Evolutionary conservation across 2,113 vertebrate genomes (phyloP).

Genomic region (Ellobius talpinus): DNA sequence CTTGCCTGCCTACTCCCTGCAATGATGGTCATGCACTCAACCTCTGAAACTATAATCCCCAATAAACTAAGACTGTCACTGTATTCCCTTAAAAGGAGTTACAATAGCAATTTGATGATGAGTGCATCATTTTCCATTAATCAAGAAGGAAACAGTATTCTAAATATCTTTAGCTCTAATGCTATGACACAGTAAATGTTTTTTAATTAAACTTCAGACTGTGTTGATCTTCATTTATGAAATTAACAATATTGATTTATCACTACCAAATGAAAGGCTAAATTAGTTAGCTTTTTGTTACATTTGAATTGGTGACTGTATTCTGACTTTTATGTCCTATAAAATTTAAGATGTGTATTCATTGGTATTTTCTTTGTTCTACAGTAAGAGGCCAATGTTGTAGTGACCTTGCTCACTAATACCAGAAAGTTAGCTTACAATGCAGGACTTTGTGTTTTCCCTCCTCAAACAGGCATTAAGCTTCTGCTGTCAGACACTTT

Average conservation of each 20-base stretch:
- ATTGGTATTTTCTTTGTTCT: constrained; percentile 76
- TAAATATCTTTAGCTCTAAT: constrained; percentile 83
- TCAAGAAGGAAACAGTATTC: constrained; percentile 74
- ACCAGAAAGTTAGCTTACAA: constrained; percentile 74
- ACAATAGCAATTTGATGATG: constrained; percentile 72
- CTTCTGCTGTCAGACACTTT: constrained; percentile 82
- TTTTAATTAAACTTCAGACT: constrained; percentile 41
- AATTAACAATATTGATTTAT: constrained; percentile 76
- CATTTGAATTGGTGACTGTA: constrained; percentile 80
- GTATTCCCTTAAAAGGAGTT: constrained; percentile 74
- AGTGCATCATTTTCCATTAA: constrained; percentile 78
- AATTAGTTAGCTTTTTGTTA: constrained; percentile 84
- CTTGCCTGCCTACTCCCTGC: not conserved
- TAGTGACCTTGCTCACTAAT: constrained; percentile 69
- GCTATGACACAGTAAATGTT: constrained; percentile 79
- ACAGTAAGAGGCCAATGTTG: constrained; percentile 68
- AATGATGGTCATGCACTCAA: not conserved
- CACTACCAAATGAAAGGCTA: constrained; percentile 83
- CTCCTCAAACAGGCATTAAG: constrained; percentile 78
- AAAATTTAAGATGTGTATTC: constrained; percentile 81
- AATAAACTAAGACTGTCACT: constrained; percentile 40
- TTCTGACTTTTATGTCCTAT: constrained; percentile 79
- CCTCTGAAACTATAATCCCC: not conserved
- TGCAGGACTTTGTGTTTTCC: constrained; percentile 78
- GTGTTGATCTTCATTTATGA: constrained; percentile 71